Evolutionary conservation across 2,797 vertebrate genomes (phyloP).

Genomic region (Danio aesculapii): DNA sequence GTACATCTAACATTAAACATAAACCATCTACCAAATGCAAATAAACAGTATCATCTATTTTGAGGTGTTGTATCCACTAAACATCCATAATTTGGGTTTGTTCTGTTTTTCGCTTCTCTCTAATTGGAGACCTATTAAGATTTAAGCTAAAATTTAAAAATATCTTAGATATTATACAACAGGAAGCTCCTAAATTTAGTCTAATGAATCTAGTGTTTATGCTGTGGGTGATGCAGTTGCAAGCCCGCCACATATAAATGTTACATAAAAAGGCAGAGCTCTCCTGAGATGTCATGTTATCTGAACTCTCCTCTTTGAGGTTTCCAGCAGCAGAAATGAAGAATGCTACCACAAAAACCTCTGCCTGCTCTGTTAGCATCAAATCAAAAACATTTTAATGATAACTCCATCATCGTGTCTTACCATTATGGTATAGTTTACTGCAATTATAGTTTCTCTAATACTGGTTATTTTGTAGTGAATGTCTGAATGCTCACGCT

Average conservation of each 20-base stretch:
- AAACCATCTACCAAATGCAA: neutral
- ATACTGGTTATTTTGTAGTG: neutral
- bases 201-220: constrained; percentile 36
- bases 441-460: neutral
- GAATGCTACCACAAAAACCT: constrained; percentile 24
- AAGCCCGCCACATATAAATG: constrained; percentile 30
- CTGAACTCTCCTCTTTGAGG: constrained; percentile 44
- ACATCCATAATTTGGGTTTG: neutral
- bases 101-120: neutral
- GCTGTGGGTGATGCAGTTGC: constrained; percentile 47
- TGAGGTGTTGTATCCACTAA: neutral
- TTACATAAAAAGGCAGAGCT: constrained; percentile 41
- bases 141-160: constrained; percentile 2
- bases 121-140: neutral
- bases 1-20: neutral
- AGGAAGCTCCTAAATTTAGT: constrained; percentile 45
- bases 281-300: constrained; percentile 30
- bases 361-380: constrained; percentile 16
- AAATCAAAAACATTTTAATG: neutral
- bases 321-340: constrained; percentile 42
- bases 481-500: constrained; percentile 84
- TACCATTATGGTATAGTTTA: neutral
- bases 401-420: neutral
- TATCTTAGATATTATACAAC: constrained; percentile 31
- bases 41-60: neutral